Evolutionary conservation across 2,113 vertebrate species (phyloP).

Genomic region (Trematocara unimaculatum): DNA sequence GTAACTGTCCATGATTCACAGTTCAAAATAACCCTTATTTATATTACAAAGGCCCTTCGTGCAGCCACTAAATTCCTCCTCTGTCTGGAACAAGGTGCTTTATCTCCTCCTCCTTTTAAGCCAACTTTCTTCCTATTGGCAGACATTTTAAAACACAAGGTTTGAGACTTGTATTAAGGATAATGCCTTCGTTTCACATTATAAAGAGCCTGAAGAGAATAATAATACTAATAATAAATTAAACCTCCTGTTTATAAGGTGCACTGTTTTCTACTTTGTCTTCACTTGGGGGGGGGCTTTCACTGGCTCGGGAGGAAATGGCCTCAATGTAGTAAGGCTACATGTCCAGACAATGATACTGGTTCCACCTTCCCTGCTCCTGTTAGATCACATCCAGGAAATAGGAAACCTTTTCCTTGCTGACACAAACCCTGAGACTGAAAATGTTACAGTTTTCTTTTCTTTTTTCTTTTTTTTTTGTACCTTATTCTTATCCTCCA

Average conservation of each 20-base stretch:
- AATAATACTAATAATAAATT: neutral
- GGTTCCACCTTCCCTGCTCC: constrained; percentile 12
- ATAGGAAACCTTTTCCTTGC: constrained; percentile 25
- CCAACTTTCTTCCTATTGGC: neutral
- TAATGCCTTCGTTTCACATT: neutral
- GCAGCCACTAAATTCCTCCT: neutral
- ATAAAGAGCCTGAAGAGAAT: neutral
- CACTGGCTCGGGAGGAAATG: constrained; percentile 27
- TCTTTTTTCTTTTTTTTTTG: neutral
- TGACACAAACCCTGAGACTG: neutral
- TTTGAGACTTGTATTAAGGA: neutral
- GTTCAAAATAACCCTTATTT: neutral
- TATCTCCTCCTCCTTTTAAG: neutral
- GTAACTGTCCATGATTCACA: neutral
- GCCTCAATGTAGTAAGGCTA: neutral
- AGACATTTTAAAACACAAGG: neutral
- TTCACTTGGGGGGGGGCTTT: neutral
- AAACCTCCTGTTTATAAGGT: neutral
- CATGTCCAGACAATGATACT: constrained; percentile 6
- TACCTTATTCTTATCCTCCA: neutral
- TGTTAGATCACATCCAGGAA: constrained; percentile 37
- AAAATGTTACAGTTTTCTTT: neutral
- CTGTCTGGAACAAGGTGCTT: neutral
- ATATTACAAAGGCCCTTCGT: neutral
- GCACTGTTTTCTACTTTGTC: neutral